These are phyloP conservation scores for Parnassius orleans DNA, from an alignment of 2,888 invertebrate species.

Conservation along the genomic window DNA sequence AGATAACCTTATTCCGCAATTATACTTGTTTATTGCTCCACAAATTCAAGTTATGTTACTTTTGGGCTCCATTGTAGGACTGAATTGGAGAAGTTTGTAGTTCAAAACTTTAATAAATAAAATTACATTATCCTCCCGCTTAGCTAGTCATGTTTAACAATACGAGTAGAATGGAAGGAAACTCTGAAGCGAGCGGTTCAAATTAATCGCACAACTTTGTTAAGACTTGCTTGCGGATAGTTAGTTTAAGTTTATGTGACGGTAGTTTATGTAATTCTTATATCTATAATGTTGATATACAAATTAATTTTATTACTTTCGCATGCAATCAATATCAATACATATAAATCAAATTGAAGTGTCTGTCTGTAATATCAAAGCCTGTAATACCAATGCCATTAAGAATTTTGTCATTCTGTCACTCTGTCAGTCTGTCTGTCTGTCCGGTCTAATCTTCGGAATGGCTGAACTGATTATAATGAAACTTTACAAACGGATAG, in stretches of 20 bases:
- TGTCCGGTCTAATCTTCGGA: too few species aligned
- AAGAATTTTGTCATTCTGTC: too few species aligned
- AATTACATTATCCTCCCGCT: slow-evolving; percentile 38
- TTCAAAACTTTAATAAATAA: slow-evolving; percentile 40
- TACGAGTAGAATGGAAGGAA: slow-evolving; percentile 50
- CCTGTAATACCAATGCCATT: too few species aligned
- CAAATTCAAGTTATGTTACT: slow-evolving; percentile 26
- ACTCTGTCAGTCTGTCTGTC: too few species aligned
- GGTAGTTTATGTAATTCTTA: slow-evolving; percentile 49
- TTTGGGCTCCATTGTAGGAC: slow-evolving; percentile 20
- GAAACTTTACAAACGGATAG: too few species aligned
- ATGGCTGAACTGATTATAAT: too few species aligned
- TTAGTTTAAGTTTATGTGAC: slow-evolving; percentile 68
- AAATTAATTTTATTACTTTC: slow-evolving; percentile 33
- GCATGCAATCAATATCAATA: background rate
- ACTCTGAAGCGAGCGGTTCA: slow-evolving; percentile 56
- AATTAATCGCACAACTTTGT: slow-evolving; percentile 72
- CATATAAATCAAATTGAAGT: too few species aligned
- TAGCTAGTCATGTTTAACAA: slow-evolving; percentile 50
- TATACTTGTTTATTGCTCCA: slow-evolving; percentile 22
- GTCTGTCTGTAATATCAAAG: too few species aligned
- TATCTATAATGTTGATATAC: slow-evolving; percentile 39
- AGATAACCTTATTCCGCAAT: slow-evolving; percentile 22
- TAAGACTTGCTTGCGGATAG: slow-evolving; percentile 70
- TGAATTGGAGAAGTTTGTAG: slow-evolving; percentile 24